phyloP scores from a whole-genome alignment of 2,113 vertebrate genomes.

The Pituophis catenifer region DNA sequence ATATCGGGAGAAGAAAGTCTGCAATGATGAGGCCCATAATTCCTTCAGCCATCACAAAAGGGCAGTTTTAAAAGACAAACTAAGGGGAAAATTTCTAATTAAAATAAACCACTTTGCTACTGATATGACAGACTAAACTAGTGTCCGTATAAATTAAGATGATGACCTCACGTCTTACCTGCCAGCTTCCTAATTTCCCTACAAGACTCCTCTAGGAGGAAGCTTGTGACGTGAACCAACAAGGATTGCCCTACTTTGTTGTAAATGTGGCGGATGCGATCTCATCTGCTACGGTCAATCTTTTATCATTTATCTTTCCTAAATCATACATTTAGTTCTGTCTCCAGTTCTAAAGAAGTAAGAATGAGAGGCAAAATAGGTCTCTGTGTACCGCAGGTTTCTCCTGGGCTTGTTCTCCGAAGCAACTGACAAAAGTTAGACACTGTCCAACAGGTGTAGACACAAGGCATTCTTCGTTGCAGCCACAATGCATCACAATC shows the following conservation, averaged over 20 bases:
- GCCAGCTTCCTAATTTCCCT: neutral
- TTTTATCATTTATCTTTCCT: neutral
- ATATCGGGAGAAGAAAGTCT: neutral
- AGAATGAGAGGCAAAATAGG: neutral
- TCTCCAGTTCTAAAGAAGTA: neutral
- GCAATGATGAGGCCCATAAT: neutral
- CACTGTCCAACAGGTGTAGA: neutral
- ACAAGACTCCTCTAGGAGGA: neutral
- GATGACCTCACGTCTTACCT: neutral
- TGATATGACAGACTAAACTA: neutral
- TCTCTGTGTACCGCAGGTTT: neutral
- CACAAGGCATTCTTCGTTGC: neutral
- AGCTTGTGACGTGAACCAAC: neutral
- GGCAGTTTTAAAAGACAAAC: neutral
- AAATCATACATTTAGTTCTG: neutral
- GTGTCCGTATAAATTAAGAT: neutral
- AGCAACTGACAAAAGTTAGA: neutral
- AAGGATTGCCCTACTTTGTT: neutral
- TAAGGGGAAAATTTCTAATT: neutral
- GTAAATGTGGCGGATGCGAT: neutral
- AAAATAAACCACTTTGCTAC: neutral
- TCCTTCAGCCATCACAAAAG: neutral
- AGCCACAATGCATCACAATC: neutral
- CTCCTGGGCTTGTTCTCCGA: neutral
- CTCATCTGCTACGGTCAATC: neutral